Evolutionary conservation across 2,888 invertebrate genomes (phyloP), one percentile per base, ranked within the genome.

Genomic region (Camponotus fellah): DNA sequence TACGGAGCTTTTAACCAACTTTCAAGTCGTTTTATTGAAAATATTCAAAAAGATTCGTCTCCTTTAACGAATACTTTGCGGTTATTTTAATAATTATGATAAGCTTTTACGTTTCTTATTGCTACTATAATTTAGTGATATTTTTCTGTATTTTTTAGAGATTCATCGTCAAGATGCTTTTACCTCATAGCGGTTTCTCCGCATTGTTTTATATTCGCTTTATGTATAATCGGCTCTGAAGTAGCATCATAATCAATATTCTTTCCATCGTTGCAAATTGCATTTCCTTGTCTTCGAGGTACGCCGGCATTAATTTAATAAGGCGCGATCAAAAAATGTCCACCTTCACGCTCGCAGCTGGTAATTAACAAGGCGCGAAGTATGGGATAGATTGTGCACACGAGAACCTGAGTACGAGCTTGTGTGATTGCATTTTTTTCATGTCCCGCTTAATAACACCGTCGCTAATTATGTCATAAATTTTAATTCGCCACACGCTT

Each of bases 391-490:
- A 80, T 74, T 75, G 68, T 53, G 69, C 80, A 56, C 64, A 80
- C 68, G 74, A 56, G 79, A n/a, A 37, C 32, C n/a, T 43, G 34
- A 58, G 68, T 66, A 40, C 21, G 43, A n/a, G 40, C 77, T 77
- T 66, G 53, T 56, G 66, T 75, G 84, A 88, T 87, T 87, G 49
- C 77, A 82, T 77, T 68, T 69, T 26, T 80, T 85, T 68, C 82
- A 76, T 58, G 64, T 68, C 34, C 75, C 58, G 68, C 40, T 85
- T 83, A 86, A 88, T 86, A 84, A 85, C 83, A 88, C 65, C 83
- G n/a, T 26, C 17, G 46, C 83, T 88, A 88, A 88, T 88, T 89
- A 89, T 87, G 84, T 84, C 69, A 82, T 86, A 87, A 87, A 89
- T 89, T 89, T 89, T 86, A 87, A 85, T 88, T 60, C 5, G 62